These are phyloP conservation scores for Brachionus manjavacas DNA, from an alignment of 1,140 invertebrate species.

Conservation along the genomic window DNA sequence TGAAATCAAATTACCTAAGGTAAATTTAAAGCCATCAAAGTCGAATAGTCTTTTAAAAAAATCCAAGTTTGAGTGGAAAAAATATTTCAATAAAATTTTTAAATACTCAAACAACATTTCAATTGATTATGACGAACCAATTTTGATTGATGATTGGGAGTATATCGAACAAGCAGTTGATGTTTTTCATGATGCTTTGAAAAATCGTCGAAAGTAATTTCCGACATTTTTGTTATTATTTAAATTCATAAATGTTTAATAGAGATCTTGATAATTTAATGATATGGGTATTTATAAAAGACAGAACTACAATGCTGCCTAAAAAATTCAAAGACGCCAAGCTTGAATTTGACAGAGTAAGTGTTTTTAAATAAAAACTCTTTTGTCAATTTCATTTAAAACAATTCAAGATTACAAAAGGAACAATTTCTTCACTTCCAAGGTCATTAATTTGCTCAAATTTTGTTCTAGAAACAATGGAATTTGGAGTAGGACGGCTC, in stretches of 20 bases:
- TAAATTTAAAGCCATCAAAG: not conserved
- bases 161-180: not conserved
- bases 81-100: not conserved
- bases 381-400: not conserved
- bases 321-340: slow-evolving; percentile 40
- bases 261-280: slow-evolving; percentile 35
- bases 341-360: slow-evolving; percentile 20
- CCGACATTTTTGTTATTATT: not conserved
- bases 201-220: not conserved
- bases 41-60: not conserved
- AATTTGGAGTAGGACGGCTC: slow-evolving; percentile 75
- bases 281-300: slow-evolving; percentile 19
- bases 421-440: slow-evolving; percentile 5
- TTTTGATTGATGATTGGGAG: slow-evolving; percentile 19
- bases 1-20: not conserved
- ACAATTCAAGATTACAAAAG: not conserved
- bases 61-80: slow-evolving; percentile 35
- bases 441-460: slow-evolving; percentile 65
- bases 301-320: not conserved
- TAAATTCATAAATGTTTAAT: not conserved
- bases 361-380: not conserved
- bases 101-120: not conserved
- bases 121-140: not conserved
- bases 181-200: not conserved
- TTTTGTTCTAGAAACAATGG: slow-evolving; percentile 76